Evolutionary conservation across 2,888 invertebrate species (phyloP).

Genomic region (Abrostola tripartita): DNA sequence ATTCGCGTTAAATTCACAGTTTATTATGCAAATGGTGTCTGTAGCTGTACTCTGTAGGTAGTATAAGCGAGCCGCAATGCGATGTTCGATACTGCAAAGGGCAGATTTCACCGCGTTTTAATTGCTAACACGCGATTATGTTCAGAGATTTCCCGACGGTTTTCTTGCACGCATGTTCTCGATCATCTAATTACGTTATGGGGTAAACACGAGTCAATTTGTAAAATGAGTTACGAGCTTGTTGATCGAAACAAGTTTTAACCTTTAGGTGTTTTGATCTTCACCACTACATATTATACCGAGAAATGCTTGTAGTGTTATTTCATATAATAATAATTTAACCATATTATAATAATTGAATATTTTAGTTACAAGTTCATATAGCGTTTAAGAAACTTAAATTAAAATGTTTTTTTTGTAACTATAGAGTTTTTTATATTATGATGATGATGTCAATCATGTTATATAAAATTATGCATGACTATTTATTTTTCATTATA

Average conservation of each 20-base stretch:
- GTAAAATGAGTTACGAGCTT: slow-evolving; percentile 28
- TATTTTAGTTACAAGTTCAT: too few species aligned
- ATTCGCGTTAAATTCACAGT: slow-evolving; percentile 27
- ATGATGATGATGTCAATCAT: too few species aligned
- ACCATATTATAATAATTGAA: too few species aligned
- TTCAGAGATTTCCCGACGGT: slow-evolving; percentile 42
- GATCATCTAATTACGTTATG: slow-evolving; percentile 37
- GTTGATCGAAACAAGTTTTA: neutral
- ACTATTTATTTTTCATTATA: too few species aligned
- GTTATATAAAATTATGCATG: too few species aligned
- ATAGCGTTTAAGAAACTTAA: too few species aligned
- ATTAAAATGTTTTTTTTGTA: too few species aligned
- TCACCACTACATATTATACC: too few species aligned
- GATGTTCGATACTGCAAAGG: slow-evolving; percentile 43
- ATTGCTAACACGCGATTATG: slow-evolving; percentile 43
- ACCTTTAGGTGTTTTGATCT: neutral
- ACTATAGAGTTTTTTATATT: too few species aligned
- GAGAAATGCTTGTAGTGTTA: too few species aligned
- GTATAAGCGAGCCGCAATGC: slow-evolving; percentile 36
- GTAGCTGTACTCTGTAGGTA: neutral
- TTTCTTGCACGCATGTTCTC: slow-evolving; percentile 48
- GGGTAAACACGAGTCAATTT: slow-evolving; percentile 15
- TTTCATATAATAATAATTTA: too few species aligned
- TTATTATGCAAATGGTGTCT: slow-evolving; percentile 35
- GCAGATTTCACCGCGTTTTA: slow-evolving; percentile 51